Evolutionary conservation across 2,797 vertebrate genomes (phyloP).

Genomic region (Halcyon smyrnensis): DNA sequence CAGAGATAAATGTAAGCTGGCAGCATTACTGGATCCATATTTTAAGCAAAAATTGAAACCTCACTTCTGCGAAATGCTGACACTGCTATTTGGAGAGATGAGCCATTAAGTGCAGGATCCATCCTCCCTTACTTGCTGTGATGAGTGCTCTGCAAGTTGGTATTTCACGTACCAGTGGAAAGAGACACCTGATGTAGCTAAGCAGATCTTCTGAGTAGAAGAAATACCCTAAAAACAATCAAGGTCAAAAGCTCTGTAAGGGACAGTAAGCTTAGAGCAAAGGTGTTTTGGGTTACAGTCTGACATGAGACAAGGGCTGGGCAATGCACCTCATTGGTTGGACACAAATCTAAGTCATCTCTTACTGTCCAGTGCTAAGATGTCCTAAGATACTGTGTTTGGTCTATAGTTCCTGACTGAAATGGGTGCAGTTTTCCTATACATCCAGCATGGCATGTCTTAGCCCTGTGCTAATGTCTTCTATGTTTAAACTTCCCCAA

Average conservation of each 20-base stretch:
- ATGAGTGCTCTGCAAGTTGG: neutral
- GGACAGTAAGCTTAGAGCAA: neutral
- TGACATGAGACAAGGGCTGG: neutral
- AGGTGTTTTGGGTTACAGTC: neutral
- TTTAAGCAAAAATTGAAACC: constrained; percentile 74
- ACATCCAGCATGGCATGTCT: accelerated
- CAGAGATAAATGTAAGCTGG: constrained; percentile 62
- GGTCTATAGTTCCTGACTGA: neutral
- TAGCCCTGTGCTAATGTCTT: neutral
- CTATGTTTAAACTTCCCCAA: neutral
- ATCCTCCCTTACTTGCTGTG: neutral
- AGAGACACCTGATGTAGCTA: neutral
- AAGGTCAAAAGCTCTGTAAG: neutral
- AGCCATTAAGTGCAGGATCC: neutral
- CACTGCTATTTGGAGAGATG: neutral
- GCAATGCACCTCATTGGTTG: neutral
- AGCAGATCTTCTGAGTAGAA: neutral
- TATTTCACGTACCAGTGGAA: neutral
- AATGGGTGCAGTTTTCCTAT: neutral
- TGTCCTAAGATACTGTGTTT: neutral
- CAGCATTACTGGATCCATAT: constrained; percentile 24
- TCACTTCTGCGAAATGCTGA: constrained; percentile 3
- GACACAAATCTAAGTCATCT: neutral
- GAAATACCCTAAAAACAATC: neutral
- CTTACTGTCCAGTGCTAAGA: neutral